Base-by-base conservation (phyloP, 92 coral and sea anemone genomes). In the Phenganax subtilis region DNA sequence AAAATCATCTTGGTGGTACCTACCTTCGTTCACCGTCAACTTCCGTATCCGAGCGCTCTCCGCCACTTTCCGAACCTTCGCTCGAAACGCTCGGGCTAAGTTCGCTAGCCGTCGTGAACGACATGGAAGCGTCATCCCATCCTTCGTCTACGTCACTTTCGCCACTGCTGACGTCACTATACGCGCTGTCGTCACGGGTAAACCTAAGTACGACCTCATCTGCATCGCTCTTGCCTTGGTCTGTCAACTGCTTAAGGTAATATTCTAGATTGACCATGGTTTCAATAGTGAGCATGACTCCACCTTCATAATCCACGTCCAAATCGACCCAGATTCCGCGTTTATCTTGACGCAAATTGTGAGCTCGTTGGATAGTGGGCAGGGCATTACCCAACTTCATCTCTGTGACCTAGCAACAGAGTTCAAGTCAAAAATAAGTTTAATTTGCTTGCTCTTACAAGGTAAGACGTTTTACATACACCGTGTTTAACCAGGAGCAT, bases 321-420 rank as follows among this genome's bases (percentile, higher is more conserved):
- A 96, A 82, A 76, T 96, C 99, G 66, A 96, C 96, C 99, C 99
- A 96, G 15, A 91, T 92, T 28, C 99, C 99, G 3, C 88, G 96
- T 58, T 92, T 86, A 57, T 96, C 97, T 27, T 92, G 85, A 44
- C 84, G 91, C 12, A 97, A 96, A 44, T 89, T 89, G 5, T 88
- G 87, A 0, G 93, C 94, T 69, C 88, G 91, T 55, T 89, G 88
- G 77, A 96, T 92, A 12, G 88, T 75, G 47, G 99, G 99, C 7
- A 96, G 88, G 57, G 92, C 91, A 76, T 92, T 85, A 25, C 99
- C 99, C 7, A 96, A 89, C 74, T 90, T 86, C 60, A 96, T 86
- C 67, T 92, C 99, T 10, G 96, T 87, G 54, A 68, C 73, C 73
- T 68, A 52, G 17, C 3, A 37, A 37, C 47, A 37, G 47, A 37